Conservation (phyloP, 2,797 vertebrate genomes). For the Adelosebastes latens region DNA sequence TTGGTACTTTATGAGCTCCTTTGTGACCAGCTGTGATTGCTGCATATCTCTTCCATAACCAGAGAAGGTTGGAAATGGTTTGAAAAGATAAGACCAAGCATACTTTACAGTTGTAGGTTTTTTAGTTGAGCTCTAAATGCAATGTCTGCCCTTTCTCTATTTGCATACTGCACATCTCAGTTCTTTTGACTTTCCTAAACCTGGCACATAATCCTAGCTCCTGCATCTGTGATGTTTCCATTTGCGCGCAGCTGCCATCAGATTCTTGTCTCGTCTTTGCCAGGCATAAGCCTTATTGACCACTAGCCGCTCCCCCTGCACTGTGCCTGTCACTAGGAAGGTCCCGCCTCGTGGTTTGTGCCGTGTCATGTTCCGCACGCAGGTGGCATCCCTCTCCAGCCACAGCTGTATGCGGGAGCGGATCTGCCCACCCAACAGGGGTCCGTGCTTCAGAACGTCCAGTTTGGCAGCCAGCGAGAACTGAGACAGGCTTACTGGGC, state of each 20-base stretch:
- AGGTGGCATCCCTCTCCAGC: constrained; percentile 88
- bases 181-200: neutral
- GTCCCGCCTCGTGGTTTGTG: constrained; percentile 79
- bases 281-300: constrained; percentile 87
- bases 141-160: neutral
- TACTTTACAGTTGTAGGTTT: constrained; percentile 12
- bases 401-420: constrained; percentile 81
- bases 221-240: constrained; percentile 87
- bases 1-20: constrained; percentile 1
- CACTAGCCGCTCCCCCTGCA: constrained; percentile 82
- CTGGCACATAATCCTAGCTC: constrained; percentile 42
- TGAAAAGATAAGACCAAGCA: neutral
- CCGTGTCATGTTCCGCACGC: constrained; percentile 86
- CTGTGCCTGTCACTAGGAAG: constrained; percentile 84
- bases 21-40: neutral
- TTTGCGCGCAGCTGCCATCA: constrained; percentile 82
- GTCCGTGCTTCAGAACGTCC: constrained; percentile 87
- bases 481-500: constrained; percentile 78
- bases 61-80: constrained; percentile 6
- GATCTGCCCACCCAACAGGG: constrained; percentile 82
- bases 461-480: constrained; percentile 84
- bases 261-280: constrained; percentile 84
- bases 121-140: constrained; percentile 8
- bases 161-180: neutral
- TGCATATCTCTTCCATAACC: neutral